Conservation (phyloP, 2,888 invertebrate genomes). For the Rotaria macrura region DNA sequence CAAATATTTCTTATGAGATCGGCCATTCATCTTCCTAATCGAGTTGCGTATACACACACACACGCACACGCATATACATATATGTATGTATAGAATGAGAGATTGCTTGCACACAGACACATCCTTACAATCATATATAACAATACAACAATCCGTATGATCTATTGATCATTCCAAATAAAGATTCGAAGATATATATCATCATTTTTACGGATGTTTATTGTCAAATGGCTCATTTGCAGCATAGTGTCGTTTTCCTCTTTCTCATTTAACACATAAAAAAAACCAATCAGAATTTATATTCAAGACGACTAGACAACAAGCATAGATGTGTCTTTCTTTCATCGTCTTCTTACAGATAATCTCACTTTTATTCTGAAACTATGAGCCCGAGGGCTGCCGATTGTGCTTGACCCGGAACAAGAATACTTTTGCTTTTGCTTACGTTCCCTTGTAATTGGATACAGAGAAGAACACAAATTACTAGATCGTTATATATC, state of each 20-base stretch:
- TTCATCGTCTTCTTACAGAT: background rate
- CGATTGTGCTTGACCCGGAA: slow-evolving; percentile 6
- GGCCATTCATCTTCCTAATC: background rate
- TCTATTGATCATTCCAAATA: background rate
- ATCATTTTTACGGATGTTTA: slow-evolving; percentile 7
- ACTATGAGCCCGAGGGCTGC: background rate
- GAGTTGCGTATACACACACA: background rate
- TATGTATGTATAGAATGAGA: background rate
- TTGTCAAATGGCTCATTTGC: background rate
- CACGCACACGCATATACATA: background rate
- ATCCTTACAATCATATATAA: background rate
- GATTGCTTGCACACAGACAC: background rate
- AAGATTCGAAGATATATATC: background rate
- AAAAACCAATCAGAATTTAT: background rate
- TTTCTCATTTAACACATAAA: background rate
- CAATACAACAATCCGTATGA: background rate
- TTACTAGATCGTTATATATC: slow-evolving; percentile 15
- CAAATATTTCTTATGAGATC: background rate
- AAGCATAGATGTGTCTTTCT: background rate
- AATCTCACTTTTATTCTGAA: background rate
- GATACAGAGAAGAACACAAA: background rate
- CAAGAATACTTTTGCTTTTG: background rate
- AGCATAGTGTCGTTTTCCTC: background rate
- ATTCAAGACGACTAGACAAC: background rate
- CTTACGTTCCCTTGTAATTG: background rate